Conservation (phyloP, 2,113 vertebrate genomes). For the Tylochromis polylepis region DNA sequence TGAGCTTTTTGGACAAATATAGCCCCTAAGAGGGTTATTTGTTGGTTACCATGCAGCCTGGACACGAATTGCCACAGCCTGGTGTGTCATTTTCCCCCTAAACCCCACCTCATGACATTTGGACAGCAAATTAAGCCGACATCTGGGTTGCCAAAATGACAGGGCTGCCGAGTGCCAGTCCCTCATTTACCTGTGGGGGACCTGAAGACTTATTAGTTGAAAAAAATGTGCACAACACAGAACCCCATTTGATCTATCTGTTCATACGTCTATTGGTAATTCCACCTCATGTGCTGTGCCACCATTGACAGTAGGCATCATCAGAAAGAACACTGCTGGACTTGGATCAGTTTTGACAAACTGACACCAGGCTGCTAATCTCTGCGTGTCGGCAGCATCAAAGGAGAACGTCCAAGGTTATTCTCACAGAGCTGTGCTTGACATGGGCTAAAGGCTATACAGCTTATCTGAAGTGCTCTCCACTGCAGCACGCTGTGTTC, state of each 20-base stretch:
- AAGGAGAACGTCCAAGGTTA: conserved; percentile 31
- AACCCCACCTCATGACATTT: conserved; percentile 22
- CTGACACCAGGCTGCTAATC: conserved; percentile 46
- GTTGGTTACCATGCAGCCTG: not conserved
- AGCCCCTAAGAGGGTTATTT: not conserved
- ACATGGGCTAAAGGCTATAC: conserved; percentile 30
- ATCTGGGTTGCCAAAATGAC: conserved; percentile 9
- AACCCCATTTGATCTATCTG: not conserved
- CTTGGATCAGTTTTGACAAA: conserved; percentile 50
- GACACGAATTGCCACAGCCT: not conserved
- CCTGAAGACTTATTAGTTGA: not conserved
- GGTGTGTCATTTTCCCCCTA: not conserved
- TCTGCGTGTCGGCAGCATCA: conserved; percentile 10
- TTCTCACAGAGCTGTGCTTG: conserved; percentile 11
- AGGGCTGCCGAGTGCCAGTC: not conserved
- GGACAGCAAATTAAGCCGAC: not conserved
- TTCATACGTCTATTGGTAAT: not conserved
- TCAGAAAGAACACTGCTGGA: not conserved
- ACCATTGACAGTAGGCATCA: not conserved
- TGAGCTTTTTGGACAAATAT: not conserved
- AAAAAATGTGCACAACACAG: not conserved
- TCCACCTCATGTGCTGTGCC: not conserved
- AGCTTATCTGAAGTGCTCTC: not conserved
- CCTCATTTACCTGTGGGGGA: not conserved
- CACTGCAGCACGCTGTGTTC: not conserved